Conservation (phyloP, 1,140 invertebrate species). For the Agrypnia vestita region DNA sequence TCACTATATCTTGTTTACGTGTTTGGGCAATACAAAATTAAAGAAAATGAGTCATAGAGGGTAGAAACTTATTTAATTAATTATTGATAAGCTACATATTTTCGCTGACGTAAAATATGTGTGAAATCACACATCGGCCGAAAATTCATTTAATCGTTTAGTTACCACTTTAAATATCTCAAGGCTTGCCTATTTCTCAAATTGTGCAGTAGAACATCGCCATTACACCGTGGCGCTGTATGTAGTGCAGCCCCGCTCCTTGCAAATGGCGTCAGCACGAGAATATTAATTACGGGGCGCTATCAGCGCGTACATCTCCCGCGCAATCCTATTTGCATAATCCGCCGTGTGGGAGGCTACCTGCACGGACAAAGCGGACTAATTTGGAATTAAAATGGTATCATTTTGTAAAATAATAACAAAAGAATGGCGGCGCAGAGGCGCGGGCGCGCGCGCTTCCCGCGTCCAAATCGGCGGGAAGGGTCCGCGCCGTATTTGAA, state of each 20-base stretch:
- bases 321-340: constrained; percentile 54
- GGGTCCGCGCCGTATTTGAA: neutral
- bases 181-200: too few species aligned
- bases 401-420: constrained; percentile 45
- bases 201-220: neutral
- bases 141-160: too few species aligned
- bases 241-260: constrained; percentile 22
- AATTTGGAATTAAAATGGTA: constrained; percentile 56
- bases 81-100: too few species aligned
- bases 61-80: too few species aligned
- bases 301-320: constrained; percentile 56
- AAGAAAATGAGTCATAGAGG: too few species aligned
- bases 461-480: neutral
- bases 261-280: constrained; percentile 45
- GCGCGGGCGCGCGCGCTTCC: neutral
- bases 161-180: too few species aligned
- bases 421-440: constrained; percentile 29
- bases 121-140: too few species aligned
- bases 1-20: too few species aligned
- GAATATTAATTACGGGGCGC: constrained; percentile 53
- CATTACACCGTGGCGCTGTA: neutral
- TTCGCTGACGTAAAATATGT: too few species aligned
- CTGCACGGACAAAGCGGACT: constrained; percentile 49
- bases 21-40: too few species aligned
- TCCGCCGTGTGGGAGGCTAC: constrained; percentile 52